Evolutionary conservation across 2,113 vertebrate species (phyloP).

Genomic region (Syrrhaptes paradoxus): DNA sequence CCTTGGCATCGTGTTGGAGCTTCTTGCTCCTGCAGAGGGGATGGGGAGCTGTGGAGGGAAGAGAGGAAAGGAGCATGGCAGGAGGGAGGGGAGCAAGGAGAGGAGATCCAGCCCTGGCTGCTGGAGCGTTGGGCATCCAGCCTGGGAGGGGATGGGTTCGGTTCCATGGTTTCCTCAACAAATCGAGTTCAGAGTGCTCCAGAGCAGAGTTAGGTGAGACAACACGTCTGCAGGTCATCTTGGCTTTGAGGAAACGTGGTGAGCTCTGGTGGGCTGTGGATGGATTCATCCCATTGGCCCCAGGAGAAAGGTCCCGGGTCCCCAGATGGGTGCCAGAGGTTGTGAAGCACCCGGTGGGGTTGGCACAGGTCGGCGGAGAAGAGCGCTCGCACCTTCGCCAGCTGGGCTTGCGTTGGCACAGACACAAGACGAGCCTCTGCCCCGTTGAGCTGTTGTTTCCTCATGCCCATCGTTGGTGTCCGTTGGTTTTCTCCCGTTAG

Average conservation of each 20-base stretch:
- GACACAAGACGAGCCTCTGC: neutral
- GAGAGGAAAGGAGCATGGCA: neutral
- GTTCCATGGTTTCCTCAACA: rapidly evolving
- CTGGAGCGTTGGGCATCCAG: neutral
- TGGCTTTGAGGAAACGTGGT: neutral
- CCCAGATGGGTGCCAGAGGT: neutral
- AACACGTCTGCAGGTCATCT: neutral
- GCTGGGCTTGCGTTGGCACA: neutral
- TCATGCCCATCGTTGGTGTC: rapidly evolving
- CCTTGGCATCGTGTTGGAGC: neutral
- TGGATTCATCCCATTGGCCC: neutral
- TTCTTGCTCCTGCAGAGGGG: neutral
- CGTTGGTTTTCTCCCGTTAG: neutral
- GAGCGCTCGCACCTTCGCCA: neutral
- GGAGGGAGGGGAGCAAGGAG: neutral
- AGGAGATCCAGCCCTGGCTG: neutral
- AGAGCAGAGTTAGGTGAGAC: neutral
- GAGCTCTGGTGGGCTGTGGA: neutral
- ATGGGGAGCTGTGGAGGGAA: neutral
- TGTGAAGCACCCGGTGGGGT: rapidly evolving
- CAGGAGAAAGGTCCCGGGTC: neutral
- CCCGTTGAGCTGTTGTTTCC: neutral
- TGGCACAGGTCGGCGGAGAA: neutral
- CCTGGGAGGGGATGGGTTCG: rapidly evolving
- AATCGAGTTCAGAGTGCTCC: neutral